Conservation (phyloP, 2,888 invertebrate species). For the Dastarcus helophoroides region DNA sequence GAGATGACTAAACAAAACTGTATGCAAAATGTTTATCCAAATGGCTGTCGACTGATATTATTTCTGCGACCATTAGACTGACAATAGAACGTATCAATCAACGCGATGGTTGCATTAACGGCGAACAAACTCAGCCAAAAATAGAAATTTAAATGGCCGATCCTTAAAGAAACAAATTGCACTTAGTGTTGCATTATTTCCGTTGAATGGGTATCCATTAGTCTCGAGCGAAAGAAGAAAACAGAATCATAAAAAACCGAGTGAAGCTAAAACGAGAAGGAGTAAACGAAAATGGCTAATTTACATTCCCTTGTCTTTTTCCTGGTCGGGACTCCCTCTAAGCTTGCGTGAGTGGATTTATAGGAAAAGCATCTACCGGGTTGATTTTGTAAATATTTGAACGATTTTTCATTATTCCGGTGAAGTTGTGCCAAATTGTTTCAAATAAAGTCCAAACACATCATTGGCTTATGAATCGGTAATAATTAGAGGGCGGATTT, state of each 20-base stretch:
- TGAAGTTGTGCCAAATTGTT: no score
- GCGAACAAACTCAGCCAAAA: slow-evolving; percentile 8
- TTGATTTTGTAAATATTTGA: no score
- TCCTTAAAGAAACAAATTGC: slow-evolving; percentile 30
- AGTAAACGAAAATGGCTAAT: slow-evolving; percentile 37
- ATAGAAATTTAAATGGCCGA: slow-evolving; percentile 12
- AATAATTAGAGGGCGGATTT: no score
- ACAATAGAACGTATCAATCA: slow-evolving; percentile 13
- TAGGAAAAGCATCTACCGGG: no score
- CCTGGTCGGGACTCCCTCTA: slow-evolving; percentile 4
- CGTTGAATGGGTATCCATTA: slow-evolving; percentile 32
- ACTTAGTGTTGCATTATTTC: slow-evolving; percentile 31
- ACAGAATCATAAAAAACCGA: slow-evolving; percentile 26
- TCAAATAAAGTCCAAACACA: no score
- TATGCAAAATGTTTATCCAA: no score
- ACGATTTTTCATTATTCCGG: no score
- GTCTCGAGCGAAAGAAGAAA: slow-evolving; percentile 27
- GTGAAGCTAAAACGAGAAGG: slow-evolving; percentile 31
- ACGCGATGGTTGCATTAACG: slow-evolving; percentile 1
- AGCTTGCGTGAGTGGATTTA: no score
- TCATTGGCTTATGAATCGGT: no score
- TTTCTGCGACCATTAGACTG: slow-evolving; percentile 8
- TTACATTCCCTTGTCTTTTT: slow-evolving; percentile 33
- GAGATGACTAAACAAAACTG: no score
- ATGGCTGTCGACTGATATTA: no score